A percentile compares a stretch with the other conserved stretches of the same genome.
phyloP scores from a whole-genome alignment of 2,888 invertebrate species.

The Petrophora chlorosata region DNA sequence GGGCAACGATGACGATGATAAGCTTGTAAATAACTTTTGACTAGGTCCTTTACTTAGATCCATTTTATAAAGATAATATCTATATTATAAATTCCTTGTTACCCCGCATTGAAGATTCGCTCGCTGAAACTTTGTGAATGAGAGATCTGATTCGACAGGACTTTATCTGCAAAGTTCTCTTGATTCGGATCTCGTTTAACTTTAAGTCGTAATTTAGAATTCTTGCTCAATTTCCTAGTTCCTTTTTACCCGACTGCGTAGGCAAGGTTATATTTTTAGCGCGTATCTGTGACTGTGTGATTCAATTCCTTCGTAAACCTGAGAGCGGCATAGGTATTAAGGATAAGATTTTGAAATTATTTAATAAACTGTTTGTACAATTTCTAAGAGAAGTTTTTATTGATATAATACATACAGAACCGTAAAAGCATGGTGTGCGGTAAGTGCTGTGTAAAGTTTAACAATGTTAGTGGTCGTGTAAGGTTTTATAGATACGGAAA shows the following conservation, averaged over 20 bases:
- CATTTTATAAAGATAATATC: background rate
- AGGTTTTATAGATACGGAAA: constrained; percentile 34
- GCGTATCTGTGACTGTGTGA: no score
- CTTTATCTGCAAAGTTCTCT: constrained; percentile 48
- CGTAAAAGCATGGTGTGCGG: constrained; percentile 36
- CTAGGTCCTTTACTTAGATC: constrained; percentile 5
- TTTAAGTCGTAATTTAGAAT: constrained; percentile 2
- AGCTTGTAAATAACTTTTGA: constrained; percentile 24
- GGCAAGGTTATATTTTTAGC: no score
- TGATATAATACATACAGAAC: constrained; percentile 22
- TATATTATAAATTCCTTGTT: constrained; percentile 51
- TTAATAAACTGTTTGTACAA: constrained; percentile 18
- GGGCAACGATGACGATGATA: constrained; percentile 14
- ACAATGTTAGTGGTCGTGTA: constrained; percentile 29
- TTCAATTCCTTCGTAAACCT: no score
- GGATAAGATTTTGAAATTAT: no score
- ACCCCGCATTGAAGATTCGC: constrained; percentile 46
- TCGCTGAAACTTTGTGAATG: constrained; percentile 9
- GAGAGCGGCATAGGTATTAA: no score
- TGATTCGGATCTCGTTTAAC: constrained; percentile 48
- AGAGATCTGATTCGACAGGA: constrained; percentile 53
- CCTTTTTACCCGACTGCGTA: no score
- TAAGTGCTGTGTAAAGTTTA: constrained; percentile 17
- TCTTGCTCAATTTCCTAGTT: constrained; percentile 34
- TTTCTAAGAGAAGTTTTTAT: constrained; percentile 22